Conservation (phyloP, 2,113 vertebrate genomes). For the Pelvicachromis taeniatus region DNA sequence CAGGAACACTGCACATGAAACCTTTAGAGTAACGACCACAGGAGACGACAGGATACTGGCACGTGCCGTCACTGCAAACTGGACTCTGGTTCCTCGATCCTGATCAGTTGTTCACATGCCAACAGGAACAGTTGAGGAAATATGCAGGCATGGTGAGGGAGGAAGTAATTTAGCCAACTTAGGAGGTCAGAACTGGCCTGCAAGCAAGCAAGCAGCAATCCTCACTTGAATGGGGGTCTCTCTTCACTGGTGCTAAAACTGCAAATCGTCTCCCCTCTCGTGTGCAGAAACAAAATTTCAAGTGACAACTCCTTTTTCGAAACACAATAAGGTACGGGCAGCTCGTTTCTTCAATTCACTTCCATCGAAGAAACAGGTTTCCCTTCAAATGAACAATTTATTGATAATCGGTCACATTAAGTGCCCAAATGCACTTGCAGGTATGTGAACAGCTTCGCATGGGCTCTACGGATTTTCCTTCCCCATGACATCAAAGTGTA, state of each 20-base stretch:
- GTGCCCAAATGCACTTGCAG: slow-evolving; percentile 84
- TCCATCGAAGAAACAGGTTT: slow-evolving; percentile 94
- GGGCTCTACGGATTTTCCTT: slow-evolving; percentile 91
- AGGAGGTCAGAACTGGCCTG: slow-evolving; percentile 51
- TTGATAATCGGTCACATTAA: slow-evolving; percentile 95
- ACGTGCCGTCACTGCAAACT: slow-evolving; percentile 18
- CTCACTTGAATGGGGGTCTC: slow-evolving; percentile 52
- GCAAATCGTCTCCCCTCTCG: slow-evolving; percentile 54
- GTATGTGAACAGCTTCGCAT: slow-evolving; percentile 90
- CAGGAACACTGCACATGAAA: slow-evolving; percentile 22
- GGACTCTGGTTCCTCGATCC: slow-evolving; percentile 51
- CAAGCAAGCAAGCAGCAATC: slow-evolving; percentile 61
- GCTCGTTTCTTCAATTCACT: slow-evolving; percentile 89
- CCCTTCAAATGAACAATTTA: slow-evolving; percentile 99
- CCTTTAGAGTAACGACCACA: neutral
- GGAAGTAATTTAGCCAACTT: slow-evolving; percentile 27
- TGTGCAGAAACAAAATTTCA: slow-evolving; percentile 59
- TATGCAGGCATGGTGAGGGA: neutral
- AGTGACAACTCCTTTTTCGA: slow-evolving; percentile 68
- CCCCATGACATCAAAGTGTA: slow-evolving; percentile 94
- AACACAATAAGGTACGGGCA: slow-evolving; percentile 75
- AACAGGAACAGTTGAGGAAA: slow-evolving; percentile 26
- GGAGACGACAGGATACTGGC: slow-evolving; percentile 17
- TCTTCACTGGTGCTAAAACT: slow-evolving; percentile 60
- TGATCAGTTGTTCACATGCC: slow-evolving; percentile 32